Base-by-base conservation (phyloP, 37 sponge, comb jelly and placozoan species). In the Agelas oroides region DNA sequence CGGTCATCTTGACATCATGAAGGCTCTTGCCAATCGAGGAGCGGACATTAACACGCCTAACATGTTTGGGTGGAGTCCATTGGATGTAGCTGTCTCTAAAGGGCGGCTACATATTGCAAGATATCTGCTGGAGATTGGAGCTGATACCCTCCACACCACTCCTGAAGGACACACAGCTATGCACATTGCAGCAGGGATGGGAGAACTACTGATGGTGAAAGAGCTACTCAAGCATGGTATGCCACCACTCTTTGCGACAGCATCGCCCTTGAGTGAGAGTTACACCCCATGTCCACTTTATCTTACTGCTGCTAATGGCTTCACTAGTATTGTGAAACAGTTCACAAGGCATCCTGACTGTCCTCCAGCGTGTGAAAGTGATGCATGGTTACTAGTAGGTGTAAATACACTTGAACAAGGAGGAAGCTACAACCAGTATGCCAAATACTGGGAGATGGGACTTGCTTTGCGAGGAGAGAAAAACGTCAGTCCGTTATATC, bases 211-310 rank as follows among this genome's bases (percentile, higher is more conserved):
- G 5, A 53, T 46, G 32, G 40, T 46, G 6, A 46, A 34, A 16
- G 55, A 25, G 21, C 75, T 73, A 5, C 40, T 73, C 28, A 27
- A 73, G 30, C 28, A 25, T 40, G 75, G 75, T 3, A 20, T 73
- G n/a, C n/a, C 55, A 46, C 75, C 75, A 6, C 40, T 46, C 2
- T 73, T 46, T 39, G 55, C 75, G 16, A 25, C 3, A 12, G 53
- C 53, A 15, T 39, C 23, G 2, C 55, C 54, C 40, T 25, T 35
- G 28, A 25, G n/a, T 53, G 40, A 73, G 40, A 55, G 16, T 25
- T 73, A 73, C 53, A 52, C 37, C n/a, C 75, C 75, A 6, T 73
- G 54, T 13, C 75, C 75, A 2, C 40, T 73, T 14, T 73, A 15
- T 14, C 53, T 73, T 18, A 55, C 75, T 27, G 75, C 75, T 27